These are phyloP conservation scores for Coracopsis vasa DNA, from an alignment of 2,113 vertebrate genomes.

Conservation along the genomic window DNA sequence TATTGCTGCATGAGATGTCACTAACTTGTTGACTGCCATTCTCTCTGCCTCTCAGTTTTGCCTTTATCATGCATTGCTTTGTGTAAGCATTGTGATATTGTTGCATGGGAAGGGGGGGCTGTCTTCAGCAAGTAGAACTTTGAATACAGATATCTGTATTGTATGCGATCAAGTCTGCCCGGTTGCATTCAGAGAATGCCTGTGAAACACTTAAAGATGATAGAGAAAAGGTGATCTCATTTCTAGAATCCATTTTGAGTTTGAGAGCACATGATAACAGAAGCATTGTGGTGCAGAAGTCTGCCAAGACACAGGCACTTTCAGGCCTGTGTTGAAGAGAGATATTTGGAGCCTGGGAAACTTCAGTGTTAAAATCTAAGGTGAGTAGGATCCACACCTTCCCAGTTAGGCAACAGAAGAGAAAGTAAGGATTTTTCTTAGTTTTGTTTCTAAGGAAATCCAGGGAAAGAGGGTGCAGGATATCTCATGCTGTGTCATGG, in stretches of 20 bases:
- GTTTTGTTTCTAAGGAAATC: not conserved
- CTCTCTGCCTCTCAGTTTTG: not conserved
- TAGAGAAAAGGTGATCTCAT: not conserved
- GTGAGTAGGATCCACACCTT: not conserved
- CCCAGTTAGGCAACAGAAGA: not conserved
- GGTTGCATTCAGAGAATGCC: not conserved
- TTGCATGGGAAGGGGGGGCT: not conserved
- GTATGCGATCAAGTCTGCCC: not conserved
- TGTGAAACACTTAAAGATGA: not conserved
- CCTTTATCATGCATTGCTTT: not conserved
- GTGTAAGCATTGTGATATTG: not conserved
- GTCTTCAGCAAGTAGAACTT: not conserved
- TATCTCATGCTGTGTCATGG: not conserved
- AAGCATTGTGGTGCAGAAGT: not conserved
- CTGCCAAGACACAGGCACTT: not conserved
- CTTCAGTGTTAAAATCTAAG: not conserved
- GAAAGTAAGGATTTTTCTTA: not conserved
- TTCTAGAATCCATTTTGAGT: not conserved
- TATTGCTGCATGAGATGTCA: not conserved
- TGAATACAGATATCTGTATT: not conserved
- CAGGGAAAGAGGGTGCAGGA: not conserved
- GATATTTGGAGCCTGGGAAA: not conserved
- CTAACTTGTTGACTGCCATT: not conserved
- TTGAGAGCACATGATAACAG: not conserved
- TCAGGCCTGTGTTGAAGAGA: not conserved